Base-by-base conservation (phyloP, 2,113 vertebrate genomes). In the Pterocles burchelli region DNA sequence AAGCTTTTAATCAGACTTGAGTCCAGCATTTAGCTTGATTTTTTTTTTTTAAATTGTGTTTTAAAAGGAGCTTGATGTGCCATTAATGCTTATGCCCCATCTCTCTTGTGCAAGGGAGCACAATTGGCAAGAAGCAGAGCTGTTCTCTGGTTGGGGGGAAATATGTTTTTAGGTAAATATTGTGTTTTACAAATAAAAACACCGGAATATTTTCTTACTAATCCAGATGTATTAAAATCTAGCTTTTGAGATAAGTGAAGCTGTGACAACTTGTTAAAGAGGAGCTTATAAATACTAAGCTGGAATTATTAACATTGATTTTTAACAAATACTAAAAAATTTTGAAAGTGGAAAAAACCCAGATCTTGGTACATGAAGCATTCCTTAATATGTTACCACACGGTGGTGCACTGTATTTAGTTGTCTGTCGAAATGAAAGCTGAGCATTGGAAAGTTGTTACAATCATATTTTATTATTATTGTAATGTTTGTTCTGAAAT, bases 341-440 rank as follows among this genome's bases (percentile, higher is more conserved):
- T 26, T 31, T 0, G 2, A 78, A 92, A 48, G 68, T 89, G 74
- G 67, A 38, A 70, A 85, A 89, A 93, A 54, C 0, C 78, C 82
- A 88, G 45, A n/a, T 93, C 82, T 79, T 86, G 66, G 62, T 83
- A 57, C 52, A 7, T 17, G 51, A 94, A 31, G 58, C 78, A 10
- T 94, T 92, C 77, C 33, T 7, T 90, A 46, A 36, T 81, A 22
- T 70, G 49, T 96, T 96, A 93, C 95, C 84, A 96, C 94, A 96
- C 85, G 91, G 94, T 97, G 92, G 96, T 90, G 94, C 92, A 91
- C 90, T 97, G 75, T 71, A 93, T 97, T 96, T 96, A 96, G 93
- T 93, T 96, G 95, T 86, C 74, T 93, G 82, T 96, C 88, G 90
- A 12, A 89, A 76, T 59, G 85, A 91, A 72, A 74, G 59, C 81